Base-by-base conservation (phyloP, 1,140 invertebrate species). In the Drepana arcuata region DNA sequence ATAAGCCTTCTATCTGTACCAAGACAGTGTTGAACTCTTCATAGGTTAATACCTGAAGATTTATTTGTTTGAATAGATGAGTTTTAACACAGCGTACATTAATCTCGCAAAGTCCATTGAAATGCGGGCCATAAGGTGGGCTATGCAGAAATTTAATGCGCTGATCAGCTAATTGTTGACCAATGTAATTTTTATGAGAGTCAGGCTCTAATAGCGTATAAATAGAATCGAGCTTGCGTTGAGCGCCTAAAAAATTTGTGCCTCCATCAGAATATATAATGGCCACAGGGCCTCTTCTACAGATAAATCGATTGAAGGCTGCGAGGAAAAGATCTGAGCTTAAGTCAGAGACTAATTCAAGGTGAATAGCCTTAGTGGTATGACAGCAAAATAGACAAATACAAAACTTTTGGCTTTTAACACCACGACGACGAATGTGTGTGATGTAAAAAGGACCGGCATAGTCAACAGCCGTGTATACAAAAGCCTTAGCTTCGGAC, bases 341-440 rank as follows among this genome's bases (percentile, higher is more conserved):
- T 9, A 81, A 16, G 39, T 74, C 56, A 1, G 34, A 28, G 1
- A 57, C 55, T 4, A 68, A 13, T 54, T 83, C 73, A 9, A 84
- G 34, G 34, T 83, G 78, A 21, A 21, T 21, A 5, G 18, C 18
- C 18, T 21, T 21, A 9, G 18, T 21, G 18, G n/a, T n/a, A n/a
- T n/a, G n/a, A n/a, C n/a, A n/a, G n/a, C n/a, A n/a, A 45, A 79
- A 79, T 5, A 79, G 4, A 32, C 49, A 50, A 5, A 68, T 11
- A 29, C 70, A 78, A 6, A 30, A 48, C 36, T 82, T 82, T 1
- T 45, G 25, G 11, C 41, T 35, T 13, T 21, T 32, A 0, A 29
- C 36, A n/a, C 43, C 47, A 7, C 56, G 30, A n/a, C 16, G 10
- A 10, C 41, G 38, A 2, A 24, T 12, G 9, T 38, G 39, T 16